Conservation (phyloP, 1,140 invertebrate genomes). For the Orius insidiosus region DNA sequence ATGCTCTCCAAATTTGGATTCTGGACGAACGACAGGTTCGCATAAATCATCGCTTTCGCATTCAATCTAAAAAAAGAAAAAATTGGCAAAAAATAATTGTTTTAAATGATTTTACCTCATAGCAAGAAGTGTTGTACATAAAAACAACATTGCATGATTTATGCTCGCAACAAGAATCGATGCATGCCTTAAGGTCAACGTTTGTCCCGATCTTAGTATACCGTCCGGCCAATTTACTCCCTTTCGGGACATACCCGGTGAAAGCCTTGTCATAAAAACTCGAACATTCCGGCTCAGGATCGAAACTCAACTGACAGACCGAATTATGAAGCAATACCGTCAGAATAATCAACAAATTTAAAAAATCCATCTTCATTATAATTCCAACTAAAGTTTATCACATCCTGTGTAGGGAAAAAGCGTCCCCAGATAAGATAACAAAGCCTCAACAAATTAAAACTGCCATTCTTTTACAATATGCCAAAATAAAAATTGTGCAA, state of each 20-base stretch:
- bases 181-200: constrained; percentile 41
- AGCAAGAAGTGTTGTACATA: constrained; percentile 55
- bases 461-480: no score
- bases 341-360: no score
- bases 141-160: constrained; percentile 59
- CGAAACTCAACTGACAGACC: constrained; percentile 8
- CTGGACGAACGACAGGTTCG: constrained; percentile 37
- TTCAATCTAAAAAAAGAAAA: constrained; percentile 24
- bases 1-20: constrained; percentile 30
- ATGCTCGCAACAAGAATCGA: constrained; percentile 49
- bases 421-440: no score
- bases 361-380: no score
- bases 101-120: constrained; percentile 33
- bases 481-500: no score
- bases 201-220: constrained; percentile 37
- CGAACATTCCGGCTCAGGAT: constrained; percentile 1
- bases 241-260: constrained; percentile 24
- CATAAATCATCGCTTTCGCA: constrained; percentile 53
- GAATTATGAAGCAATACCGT: no score
- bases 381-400: no score
- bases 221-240: constrained; percentile 39
- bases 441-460: no score
- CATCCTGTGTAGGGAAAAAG: no score
- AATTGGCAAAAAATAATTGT: neutral
- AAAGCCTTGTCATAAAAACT: constrained; percentile 12